These are phyloP conservation scores for Spea hammondii DNA, from an alignment of 2,797 vertebrate genomes.

Conservation along the genomic window DNA sequence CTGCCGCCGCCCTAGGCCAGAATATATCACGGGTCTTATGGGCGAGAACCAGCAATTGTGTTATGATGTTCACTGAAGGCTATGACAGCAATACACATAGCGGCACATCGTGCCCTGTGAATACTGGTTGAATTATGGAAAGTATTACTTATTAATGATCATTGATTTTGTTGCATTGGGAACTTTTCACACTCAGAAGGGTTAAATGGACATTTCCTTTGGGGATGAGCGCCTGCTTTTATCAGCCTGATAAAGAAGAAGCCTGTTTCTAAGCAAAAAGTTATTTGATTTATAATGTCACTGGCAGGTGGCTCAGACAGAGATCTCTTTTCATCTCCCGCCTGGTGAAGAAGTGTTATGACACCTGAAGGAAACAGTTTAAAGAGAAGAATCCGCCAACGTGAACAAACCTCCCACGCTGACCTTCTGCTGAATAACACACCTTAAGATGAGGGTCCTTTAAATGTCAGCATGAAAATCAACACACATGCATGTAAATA, in stretches of 20 bases:
- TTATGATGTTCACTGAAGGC: too few relatives aligned
- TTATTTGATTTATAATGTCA: slow-evolving; percentile 40
- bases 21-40: too few relatives aligned
- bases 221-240: slow-evolving; percentile 11
- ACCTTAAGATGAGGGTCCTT: neutral
- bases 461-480: slow-evolving; percentile 11
- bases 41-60: too few relatives aligned
- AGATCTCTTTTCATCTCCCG: slow-evolving; percentile 35
- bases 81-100: too few relatives aligned
- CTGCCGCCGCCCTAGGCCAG: too few relatives aligned
- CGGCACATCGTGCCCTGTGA: too few relatives aligned
- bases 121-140: too few relatives aligned
- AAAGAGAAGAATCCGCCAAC: slow-evolving; percentile 11
- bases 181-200: too few relatives aligned
- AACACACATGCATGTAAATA: neutral
- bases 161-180: too few relatives aligned
- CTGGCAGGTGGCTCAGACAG: slow-evolving; percentile 17
- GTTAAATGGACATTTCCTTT: neutral
- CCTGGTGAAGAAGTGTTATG: slow-evolving; percentile 31
- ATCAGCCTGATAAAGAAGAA: slow-evolving; percentile 14
- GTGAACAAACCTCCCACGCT: slow-evolving; percentile 22
- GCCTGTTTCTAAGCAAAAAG: slow-evolving; percentile 23
- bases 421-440: neutral
- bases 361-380: slow-evolving; percentile 45
- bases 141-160: too few relatives aligned